Conservation (phyloP, 2,888 invertebrate species). For the Drosophila aldrichi region DNA sequence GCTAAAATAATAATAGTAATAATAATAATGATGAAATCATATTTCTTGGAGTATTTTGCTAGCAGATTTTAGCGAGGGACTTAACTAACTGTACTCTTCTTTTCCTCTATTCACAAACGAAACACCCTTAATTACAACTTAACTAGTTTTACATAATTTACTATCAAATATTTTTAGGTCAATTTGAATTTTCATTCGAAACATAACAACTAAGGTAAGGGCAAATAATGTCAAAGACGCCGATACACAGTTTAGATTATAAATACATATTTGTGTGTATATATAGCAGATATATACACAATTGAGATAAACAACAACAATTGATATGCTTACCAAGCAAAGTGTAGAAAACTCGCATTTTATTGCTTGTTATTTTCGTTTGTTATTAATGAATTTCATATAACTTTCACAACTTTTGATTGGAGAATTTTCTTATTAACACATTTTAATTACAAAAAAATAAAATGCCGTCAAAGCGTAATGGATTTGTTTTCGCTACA, state of each 20-base stretch:
- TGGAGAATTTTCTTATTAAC: not conserved
- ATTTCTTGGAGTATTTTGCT: not conserved
- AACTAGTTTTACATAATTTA: conserved; percentile 17
- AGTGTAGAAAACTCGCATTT: not conserved
- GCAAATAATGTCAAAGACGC: conserved; percentile 35
- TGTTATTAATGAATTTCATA: conserved; percentile 39
- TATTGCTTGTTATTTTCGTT: conserved; percentile 1
- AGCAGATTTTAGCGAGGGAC: not conserved
- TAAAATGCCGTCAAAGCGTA: conserved; percentile 35
- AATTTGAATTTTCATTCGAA: conserved; percentile 30
- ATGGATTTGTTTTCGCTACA: conserved; percentile 31
- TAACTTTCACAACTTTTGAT: conserved; percentile 28
- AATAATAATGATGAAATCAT: no score
- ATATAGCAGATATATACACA: conserved; percentile 4
- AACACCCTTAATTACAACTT: conserved; percentile 5
- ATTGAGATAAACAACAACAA: conserved; percentile 33
- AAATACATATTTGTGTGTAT: conserved; percentile 24
- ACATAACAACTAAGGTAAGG: conserved; percentile 35
- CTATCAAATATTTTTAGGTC: conserved; percentile 19
- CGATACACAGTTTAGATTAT: conserved; percentile 20
- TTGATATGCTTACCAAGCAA: conserved; percentile 28
- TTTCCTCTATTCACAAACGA: not conserved
- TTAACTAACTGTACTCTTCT: not conserved
- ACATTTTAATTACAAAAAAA: conserved; percentile 6
- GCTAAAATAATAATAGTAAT: no score